Percentiles rank a stretch among this genome's conserved stretches.
phyloP scores from a whole-genome alignment of 2,113 vertebrate species.

The Rhinopithecus roxellana region DNA sequence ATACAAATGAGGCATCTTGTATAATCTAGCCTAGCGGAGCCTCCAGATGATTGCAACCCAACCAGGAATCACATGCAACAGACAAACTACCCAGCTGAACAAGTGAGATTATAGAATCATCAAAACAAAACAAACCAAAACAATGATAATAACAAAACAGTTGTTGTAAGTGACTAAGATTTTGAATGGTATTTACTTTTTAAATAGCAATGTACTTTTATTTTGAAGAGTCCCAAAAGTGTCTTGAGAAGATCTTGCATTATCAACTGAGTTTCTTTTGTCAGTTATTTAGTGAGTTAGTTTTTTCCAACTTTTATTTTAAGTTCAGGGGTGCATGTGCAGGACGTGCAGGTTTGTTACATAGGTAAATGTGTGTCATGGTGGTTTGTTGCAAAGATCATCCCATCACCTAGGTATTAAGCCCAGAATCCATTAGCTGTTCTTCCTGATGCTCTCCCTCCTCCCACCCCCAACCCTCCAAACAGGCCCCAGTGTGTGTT shows the following conservation, averaged over 20 bases:
- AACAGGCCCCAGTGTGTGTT: too few relatives aligned
- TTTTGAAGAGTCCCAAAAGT: background rate
- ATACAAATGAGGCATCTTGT: background rate
- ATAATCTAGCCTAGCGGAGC: background rate
- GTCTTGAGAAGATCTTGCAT: background rate
- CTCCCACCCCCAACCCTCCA: too few relatives aligned
- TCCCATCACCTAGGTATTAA: too few relatives aligned
- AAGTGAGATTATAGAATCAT: background rate
- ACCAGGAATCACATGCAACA: background rate
- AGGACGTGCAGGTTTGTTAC: too few relatives aligned
- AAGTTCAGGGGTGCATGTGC: too few relatives aligned
- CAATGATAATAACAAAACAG: background rate
- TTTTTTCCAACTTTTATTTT: too few relatives aligned
- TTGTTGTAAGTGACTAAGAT: background rate
- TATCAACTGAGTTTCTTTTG: background rate
- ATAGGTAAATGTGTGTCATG: too few relatives aligned
- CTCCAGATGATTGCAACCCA: background rate
- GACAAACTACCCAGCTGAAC: background rate
- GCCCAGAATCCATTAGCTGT: too few relatives aligned
- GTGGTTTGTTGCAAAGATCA: too few relatives aligned
- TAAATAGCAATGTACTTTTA: background rate
- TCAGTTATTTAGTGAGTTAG: too few relatives aligned
- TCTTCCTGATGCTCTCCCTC: too few relatives aligned
- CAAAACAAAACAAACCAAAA: background rate
- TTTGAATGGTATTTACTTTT: conserved; percentile 9